Conservation (phyloP, 2,113 vertebrate genomes). For the Tamias sibiricus region DNA sequence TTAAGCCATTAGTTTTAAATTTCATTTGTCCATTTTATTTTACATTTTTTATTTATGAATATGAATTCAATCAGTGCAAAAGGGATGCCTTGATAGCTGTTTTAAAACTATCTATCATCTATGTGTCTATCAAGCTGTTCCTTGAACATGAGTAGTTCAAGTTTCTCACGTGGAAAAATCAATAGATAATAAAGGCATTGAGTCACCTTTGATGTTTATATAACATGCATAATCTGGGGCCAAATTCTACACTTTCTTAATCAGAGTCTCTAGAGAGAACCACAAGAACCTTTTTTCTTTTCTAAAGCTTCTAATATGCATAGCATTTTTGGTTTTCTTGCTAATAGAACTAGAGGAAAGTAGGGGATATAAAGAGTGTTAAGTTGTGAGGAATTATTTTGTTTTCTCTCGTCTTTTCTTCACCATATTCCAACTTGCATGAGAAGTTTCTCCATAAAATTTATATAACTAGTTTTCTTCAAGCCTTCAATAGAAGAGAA, state of each 20-base stretch:
- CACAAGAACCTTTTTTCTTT: background rate
- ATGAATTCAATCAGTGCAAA: background rate
- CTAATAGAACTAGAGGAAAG: background rate
- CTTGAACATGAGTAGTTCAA: background rate
- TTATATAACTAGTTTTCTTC: constrained; percentile 15
- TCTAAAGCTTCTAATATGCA: background rate
- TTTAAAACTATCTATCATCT: no score
- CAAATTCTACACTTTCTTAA: background rate
- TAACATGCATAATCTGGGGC: background rate
- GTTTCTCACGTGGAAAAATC: background rate
- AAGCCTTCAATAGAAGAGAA: background rate
- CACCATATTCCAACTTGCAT: background rate
- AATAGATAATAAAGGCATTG: background rate
- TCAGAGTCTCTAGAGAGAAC: background rate
- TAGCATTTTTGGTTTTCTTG: background rate
- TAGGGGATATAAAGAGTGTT: background rate
- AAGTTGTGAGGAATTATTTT: background rate
- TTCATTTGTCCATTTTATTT: background rate
- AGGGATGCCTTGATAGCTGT: background rate
- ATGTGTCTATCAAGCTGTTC: background rate
- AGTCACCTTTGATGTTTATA: background rate
- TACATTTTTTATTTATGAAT: background rate
- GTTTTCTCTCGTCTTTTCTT: background rate
- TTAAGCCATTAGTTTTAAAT: background rate
- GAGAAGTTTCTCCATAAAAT: constrained; percentile 26